These are phyloP conservation scores for Pogona vitticeps DNA, from an alignment of 2,113 vertebrate species.

Conservation along the genomic window DNA sequence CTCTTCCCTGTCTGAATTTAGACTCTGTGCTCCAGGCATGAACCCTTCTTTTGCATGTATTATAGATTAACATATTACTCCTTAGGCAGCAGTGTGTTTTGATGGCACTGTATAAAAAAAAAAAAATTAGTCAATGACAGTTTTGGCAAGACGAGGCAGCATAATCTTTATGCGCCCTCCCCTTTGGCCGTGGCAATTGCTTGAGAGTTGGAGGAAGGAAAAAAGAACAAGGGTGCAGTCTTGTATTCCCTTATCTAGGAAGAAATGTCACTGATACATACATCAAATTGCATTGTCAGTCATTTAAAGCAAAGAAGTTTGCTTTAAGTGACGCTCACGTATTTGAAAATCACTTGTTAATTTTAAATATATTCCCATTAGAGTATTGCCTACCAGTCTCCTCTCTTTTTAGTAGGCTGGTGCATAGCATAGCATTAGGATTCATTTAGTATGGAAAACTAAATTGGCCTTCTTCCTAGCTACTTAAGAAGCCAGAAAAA, in stretches of 20 bases:
- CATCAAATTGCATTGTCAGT: neutral
- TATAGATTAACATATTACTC: neutral
- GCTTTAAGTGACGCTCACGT: too few species aligned
- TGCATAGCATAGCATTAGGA: slow-evolving; percentile 24
- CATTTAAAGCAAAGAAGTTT: neutral
- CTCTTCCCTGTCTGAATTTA: neutral
- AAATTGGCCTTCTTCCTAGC: slow-evolving; percentile 79
- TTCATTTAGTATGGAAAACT: slow-evolving; percentile 55
- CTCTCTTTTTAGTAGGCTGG: neutral
- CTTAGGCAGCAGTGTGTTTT: neutral
- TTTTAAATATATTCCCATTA: neutral
- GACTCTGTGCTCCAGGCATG: neutral
- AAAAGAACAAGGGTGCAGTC: neutral
- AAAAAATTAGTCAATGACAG: neutral
- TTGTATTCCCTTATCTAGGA: neutral
- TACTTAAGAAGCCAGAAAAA: slow-evolving; percentile 95
- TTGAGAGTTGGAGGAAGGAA: neutral
- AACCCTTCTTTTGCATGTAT: neutral
- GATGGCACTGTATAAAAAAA: neutral
- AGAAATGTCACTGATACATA: neutral
- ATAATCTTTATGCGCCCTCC: neutral
- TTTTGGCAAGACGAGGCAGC: neutral
- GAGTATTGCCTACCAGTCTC: neutral
- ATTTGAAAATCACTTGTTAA: neutral
- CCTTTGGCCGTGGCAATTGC: neutral